phyloP scores from a whole-genome alignment of 2,797 vertebrate species.

The Stomatorhinus walkeri region DNA sequence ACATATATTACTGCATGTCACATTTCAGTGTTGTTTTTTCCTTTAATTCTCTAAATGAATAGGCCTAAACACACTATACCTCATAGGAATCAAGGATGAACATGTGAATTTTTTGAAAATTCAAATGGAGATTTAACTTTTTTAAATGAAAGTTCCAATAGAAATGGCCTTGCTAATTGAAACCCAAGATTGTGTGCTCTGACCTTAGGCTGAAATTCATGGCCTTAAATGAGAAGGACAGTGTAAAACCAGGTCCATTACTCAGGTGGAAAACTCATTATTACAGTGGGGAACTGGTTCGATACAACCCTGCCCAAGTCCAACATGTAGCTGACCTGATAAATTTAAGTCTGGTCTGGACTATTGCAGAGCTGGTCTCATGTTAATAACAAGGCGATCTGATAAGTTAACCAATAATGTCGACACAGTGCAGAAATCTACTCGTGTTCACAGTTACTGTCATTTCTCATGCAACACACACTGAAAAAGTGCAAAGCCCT shows the following conservation, averaged over 20 bases:
- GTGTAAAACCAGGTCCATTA: constrained; percentile 3
- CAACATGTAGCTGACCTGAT: neutral
- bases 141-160: neutral
- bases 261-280: neutral
- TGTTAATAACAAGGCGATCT: neutral
- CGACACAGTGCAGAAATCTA: neutral
- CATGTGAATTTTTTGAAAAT: neutral
- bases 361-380: neutral
- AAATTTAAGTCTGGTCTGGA: constrained; percentile 9
- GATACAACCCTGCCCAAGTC: neutral
- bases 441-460: neutral
- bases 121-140: constrained; percentile 2
- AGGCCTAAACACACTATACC: neutral
- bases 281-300: neutral
- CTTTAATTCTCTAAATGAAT: neutral
- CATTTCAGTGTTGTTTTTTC: constrained; percentile 1
- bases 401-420: constrained; percentile 7
- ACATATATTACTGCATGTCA: neutral
- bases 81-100: neutral
- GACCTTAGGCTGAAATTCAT: constrained; percentile 1
- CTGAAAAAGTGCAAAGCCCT: neutral
- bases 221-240: neutral
- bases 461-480: neutral
- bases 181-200: neutral
- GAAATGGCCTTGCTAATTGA: neutral